Base-by-base conservation (phyloP, 1,140 invertebrate species). In the Physella acuta region DNA sequence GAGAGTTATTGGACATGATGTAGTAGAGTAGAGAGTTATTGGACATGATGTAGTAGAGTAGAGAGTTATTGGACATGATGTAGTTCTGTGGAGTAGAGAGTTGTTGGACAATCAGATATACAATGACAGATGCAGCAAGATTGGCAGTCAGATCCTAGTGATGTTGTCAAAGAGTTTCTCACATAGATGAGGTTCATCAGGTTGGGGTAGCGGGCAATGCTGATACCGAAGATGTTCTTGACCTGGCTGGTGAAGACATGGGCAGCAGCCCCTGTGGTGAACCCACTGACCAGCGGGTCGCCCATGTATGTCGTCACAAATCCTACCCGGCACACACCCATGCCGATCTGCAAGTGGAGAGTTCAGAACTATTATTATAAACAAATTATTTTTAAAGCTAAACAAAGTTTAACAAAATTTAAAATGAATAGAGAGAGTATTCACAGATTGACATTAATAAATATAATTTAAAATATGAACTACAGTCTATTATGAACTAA, bases 201-300 rank as follows among this genome's bases (percentile, higher is more conserved):
- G 68, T 84, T 85, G 37, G 74, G 76, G 52, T 78, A 82, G 60
- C 81, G 59, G 3, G 74, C 70, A 2, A 82, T 75, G 44, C 79
- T 76, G 26, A 87, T 74, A 16, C 85, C 87, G 58, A 88, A 80
- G 5, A 87, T 73, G 62, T 81, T 78, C 70, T 80, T 81, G 37
- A 88, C 78, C 76, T 88, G 87, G 72, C 83, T 84, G 36, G 84
- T 82, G 31, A 86, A 82, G 8, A 87, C 86, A 71, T 88, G 86
- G 34, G 86, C 75, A 1, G 87, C 86, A 34, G 85, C 83, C 17
- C 85, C 87, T 5, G 85, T 85, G 16, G 86, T 86, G 65, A 88
- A 87, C 5, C 85, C 86, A 61, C 85, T 81, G 24, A 88, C 81
- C 67, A 88, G 75, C n/a, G 85, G 80, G 72, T 87, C 86, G 3